phyloP scores from a whole-genome alignment of 2,797 vertebrate genomes.

The Scolopax rusticola region DNA sequence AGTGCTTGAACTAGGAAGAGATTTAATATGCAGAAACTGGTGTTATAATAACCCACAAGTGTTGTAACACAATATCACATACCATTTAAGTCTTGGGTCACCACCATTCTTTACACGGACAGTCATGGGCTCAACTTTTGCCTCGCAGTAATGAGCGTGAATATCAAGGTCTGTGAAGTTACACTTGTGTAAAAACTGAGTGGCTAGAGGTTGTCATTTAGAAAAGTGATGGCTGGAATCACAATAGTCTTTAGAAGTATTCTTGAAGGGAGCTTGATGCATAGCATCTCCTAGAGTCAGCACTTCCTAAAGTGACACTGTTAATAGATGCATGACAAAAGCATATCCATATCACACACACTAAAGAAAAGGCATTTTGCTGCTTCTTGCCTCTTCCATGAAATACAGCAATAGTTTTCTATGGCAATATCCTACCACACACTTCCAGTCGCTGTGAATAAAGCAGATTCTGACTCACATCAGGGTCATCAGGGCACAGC shows the following conservation, averaged over 20 bases:
- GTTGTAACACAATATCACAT: background rate
- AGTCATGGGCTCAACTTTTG: background rate
- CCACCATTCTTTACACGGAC: background rate
- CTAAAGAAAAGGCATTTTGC: background rate
- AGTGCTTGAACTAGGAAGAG: background rate
- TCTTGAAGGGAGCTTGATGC: background rate
- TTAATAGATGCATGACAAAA: background rate
- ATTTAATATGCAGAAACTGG: background rate
- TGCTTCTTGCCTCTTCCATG: background rate
- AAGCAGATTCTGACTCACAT: background rate
- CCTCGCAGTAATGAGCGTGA: rapidly evolving
- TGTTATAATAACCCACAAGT: background rate
- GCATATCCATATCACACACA: background rate
- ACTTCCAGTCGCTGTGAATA: background rate
- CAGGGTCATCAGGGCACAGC: background rate
- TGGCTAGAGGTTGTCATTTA: background rate
- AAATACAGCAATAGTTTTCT: background rate
- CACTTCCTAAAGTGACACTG: background rate
- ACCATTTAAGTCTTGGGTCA: background rate
- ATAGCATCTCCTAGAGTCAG: background rate
- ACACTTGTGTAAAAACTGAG: background rate
- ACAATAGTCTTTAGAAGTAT: background rate
- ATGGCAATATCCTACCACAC: background rate
- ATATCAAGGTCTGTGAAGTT: background rate
- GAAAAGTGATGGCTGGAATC: background rate